phyloP scores from a whole-genome alignment of 2,113 vertebrate species.

The Propithecus coquereli region DNA sequence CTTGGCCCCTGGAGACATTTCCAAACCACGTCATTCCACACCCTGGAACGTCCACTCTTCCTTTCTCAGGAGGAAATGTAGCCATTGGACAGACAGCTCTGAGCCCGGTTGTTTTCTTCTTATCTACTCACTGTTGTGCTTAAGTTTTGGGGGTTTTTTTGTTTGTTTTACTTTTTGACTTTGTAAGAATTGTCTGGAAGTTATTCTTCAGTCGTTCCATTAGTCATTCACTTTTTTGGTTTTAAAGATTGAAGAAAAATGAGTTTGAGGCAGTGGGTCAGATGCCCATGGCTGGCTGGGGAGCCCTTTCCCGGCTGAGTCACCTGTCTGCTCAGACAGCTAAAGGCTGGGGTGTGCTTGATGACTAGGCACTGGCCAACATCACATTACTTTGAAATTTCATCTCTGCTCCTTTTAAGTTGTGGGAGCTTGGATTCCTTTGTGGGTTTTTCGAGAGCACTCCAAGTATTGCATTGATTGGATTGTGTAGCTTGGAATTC shows the following conservation, averaged over 20 bases:
- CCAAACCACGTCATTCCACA: not conserved
- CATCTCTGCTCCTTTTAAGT: not conserved
- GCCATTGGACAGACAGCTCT: not conserved
- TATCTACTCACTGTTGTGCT: not conserved
- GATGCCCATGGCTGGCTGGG: not conserved
- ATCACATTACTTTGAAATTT: not conserved
- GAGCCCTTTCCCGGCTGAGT: not conserved
- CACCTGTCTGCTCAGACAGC: constrained; percentile 45
- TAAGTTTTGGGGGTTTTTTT: not conserved
- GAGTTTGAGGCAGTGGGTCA: not conserved
- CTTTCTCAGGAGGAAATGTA: not conserved
- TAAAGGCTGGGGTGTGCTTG: not conserved
- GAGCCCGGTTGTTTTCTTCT: not conserved
- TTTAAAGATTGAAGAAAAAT: not conserved
- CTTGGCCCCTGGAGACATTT: not conserved
- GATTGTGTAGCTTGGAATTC: not conserved
- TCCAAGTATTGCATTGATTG: not conserved
- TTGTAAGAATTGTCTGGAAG: constrained; percentile 28
- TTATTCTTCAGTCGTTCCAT: constrained; percentile 8
- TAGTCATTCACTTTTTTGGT: constrained; percentile 17
- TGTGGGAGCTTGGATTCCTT: not conserved
- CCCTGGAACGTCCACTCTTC: not conserved
- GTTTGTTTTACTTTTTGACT: not conserved
- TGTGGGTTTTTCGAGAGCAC: not conserved
- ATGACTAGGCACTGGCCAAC: not conserved